Evolutionary conservation across 2,797 vertebrate genomes (phyloP), one percentile per base, ranked within the genome.

Genomic region (Sebastes hubbsi): DNA sequence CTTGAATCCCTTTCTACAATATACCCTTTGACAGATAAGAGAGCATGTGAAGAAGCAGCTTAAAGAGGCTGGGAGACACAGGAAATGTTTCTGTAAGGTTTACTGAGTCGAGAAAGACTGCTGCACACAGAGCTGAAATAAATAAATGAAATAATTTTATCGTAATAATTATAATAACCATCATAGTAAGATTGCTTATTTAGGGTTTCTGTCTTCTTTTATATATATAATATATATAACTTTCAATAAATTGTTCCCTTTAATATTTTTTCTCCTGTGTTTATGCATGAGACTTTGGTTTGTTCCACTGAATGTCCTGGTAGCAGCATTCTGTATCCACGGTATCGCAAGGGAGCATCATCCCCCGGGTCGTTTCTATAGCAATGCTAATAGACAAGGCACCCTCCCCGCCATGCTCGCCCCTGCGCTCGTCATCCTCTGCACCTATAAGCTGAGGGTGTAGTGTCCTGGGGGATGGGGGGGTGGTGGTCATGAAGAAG

Each of bases 81-180:
- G 49, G 75, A 84, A 89, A 87, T 90, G 83, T 94, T 95, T 96
- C 94, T 93, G 90, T 93, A 94, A 91, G 91, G 93, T 96, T 96
- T 96, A 96, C 95, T 96, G 94, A 95, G 93, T 95, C 95, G 75
- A 94, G 92, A 96, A 95, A 95, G 94, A 95, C 94, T 94, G 95
- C 94, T 94, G 89, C 94, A 96, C 95, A 96, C 94, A 95, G 92
- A 96, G 92, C 94, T 95, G 94, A 96, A 96, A 96, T 96, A 96
- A 96, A 96, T 96, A 96, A 95, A 94, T 94, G 94, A 95, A 96
- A 96, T 96, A 95, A 93, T 95, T 96, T 96, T 95, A 95, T 95
- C 93, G 88, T 95, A 95, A 95, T 94, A 96, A 96, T 95, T 94
- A 96, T 95, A 95, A 93, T 95, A 95, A 95, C 94, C 95, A 93